phyloP scores from a whole-genome alignment of 2,113 vertebrate genomes.

The Channa argus region DNA sequence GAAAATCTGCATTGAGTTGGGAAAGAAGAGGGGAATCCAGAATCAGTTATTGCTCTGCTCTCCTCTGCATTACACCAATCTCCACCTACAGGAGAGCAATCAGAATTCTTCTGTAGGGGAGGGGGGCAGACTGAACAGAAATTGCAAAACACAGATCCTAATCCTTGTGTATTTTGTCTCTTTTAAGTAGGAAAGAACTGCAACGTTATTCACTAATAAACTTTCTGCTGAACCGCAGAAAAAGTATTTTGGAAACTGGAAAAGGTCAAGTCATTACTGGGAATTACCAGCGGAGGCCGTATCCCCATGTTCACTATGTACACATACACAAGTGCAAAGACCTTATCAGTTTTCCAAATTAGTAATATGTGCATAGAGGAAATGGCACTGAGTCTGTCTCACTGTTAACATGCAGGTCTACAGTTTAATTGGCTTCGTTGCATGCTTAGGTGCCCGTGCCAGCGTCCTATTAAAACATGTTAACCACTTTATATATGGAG shows the following conservation, averaged over 20 bases:
- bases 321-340: constrained; percentile 52
- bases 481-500: constrained; percentile 44
- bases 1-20: constrained; percentile 29
- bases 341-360: constrained; percentile 65
- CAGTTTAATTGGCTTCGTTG: constrained; percentile 70
- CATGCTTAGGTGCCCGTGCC: constrained; percentile 59
- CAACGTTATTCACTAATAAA: constrained; percentile 39
- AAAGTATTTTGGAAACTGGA: constrained; percentile 44
- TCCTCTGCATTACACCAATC: constrained; percentile 34
- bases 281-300: constrained; percentile 62
- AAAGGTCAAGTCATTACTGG: constrained; percentile 73
- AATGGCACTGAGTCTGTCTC: constrained; percentile 38
- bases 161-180: constrained; percentile 28
- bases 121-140: constrained; percentile 18
- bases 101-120: constrained; percentile 23
- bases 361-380: constrained; percentile 34
- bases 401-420: constrained; percentile 36
- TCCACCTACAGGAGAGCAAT: constrained; percentile 43
- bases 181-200: constrained; percentile 22
- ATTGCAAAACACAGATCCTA: constrained; percentile 43
- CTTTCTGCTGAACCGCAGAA: constrained; percentile 45
- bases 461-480: constrained; percentile 54
- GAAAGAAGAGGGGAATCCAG: constrained; percentile 1
- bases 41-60: constrained; percentile 41
- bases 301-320: constrained; percentile 49